Base-by-base conservation (phyloP, 2,888 invertebrate genomes). In the Microctonus aethiopoides region DNA sequence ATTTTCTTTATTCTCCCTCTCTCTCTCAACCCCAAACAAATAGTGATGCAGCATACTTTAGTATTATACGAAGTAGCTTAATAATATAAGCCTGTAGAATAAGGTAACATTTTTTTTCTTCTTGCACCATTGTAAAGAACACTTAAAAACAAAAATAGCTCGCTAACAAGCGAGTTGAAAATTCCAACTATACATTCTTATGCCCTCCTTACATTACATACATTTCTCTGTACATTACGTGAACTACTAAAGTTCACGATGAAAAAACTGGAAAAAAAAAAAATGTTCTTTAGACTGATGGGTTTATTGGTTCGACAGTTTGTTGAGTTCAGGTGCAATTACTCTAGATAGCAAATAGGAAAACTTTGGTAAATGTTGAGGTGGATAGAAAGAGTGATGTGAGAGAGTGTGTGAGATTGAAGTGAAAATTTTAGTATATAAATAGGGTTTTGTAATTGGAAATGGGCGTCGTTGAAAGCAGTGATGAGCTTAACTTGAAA, bases 401-500 rank as follows among this genome's bases (percentile, higher is more conserved):
- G 65, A 66, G 59, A 61, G 34, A 11, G 9, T 34, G 56, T 46
- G 26, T 7, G 62, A 5, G 56, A 26, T 26, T 56, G 13, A 29
- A 29, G 6, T 11, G 26, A n/a, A 56, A 24, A 13, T 29, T 29
- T 26, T 13, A n/a, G 26, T 24, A 5, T 16, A 34, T 32, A n/a
- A 32, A 34, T 24, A 24, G 34, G 11, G 22, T n/a, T n/a, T n/a
- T 61, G 41, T 61, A 41, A 61, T 61, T 20, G 36, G 24, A 61
- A 41, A 24, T 61, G 41, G 22, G 2, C 26, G 6, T 61, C 61
- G 1, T 34, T n/a, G n/a, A n/a, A 41, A 29, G 24, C 54, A 32
- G 57, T 29, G 29, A 32, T 32, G 32, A 2, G 32, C n/a, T n/a
- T 20, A 36, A 41, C 16, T 36, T 24, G n/a, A 64, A n/a, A 16